Percentiles rank a stretch among this genome's conserved stretches.
Conservation (phyloP, 2,113 vertebrate species). For the Anolis sagrei region DNA sequence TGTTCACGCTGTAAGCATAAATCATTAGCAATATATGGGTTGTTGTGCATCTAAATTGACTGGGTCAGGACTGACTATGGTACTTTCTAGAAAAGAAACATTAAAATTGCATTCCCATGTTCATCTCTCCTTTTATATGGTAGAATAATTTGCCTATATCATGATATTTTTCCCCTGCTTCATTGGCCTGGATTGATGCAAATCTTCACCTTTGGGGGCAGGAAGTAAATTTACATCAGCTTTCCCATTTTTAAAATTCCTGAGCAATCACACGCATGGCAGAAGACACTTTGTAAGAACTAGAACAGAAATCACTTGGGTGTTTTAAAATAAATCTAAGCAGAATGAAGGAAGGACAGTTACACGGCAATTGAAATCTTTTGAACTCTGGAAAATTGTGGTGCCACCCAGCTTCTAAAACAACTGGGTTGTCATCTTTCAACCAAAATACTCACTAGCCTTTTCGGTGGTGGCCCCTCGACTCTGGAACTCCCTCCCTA, state of each 20-base stretch:
- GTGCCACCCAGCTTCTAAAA: not conserved
- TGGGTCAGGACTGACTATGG: no score
- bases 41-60: not conserved
- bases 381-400: not conserved
- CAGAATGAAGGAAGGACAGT: rapidly evolving
- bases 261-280: not conserved
- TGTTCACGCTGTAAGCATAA: not conserved
- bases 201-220: not conserved
- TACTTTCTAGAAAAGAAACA: not conserved
- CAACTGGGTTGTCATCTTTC: not conserved
- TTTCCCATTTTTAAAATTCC: not conserved
- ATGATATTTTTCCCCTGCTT: rapidly evolving
- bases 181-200: not conserved
- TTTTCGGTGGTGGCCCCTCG: no score
- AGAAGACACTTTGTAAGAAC: not conserved
- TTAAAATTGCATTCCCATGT: not conserved
- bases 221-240: not conserved
- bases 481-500: no score
- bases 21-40: not conserved
- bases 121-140: not conserved
- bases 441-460: rapidly evolving
- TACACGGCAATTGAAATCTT: not conserved
- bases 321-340: not conserved
- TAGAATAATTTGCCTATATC: not conserved
- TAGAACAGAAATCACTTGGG: not conserved